Evolutionary conservation across 2,797 vertebrate genomes (phyloP).

Genomic region (Periophthalmus magnuspinnatus): DNA sequence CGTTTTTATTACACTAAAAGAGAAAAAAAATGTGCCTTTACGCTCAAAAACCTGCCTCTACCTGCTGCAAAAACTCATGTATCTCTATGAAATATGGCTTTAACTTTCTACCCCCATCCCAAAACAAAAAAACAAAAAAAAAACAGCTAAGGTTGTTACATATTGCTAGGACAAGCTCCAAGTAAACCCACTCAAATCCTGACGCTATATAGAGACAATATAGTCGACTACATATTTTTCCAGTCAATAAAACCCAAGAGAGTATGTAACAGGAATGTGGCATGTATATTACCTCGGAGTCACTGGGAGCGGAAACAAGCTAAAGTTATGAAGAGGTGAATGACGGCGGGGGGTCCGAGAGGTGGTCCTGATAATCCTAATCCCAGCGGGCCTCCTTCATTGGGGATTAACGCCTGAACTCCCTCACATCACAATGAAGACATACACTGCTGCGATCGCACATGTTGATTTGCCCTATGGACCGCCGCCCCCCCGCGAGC

Average conservation of each 20-base stretch:
- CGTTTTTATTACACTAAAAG: no score
- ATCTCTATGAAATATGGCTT: no score
- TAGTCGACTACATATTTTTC: background rate
- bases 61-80: no score
- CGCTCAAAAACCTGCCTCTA: no score
- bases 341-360: background rate
- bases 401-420: conserved; percentile 60
- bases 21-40: no score
- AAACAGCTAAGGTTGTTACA: background rate
- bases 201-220: background rate
- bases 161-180: background rate
- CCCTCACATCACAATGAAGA: conserved; percentile 31
- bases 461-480: conserved; percentile 64
- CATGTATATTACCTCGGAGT: background rate
- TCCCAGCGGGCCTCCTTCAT: conserved; percentile 67
- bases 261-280: background rate
- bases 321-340: conserved; percentile 10
- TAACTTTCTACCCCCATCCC: no score
- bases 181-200: background rate
- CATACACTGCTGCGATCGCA: conserved; percentile 55
- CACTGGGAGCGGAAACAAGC: background rate
- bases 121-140: no score
- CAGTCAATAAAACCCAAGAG: background rate
- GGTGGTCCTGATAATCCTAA: conserved; percentile 73
- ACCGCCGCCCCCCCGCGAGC: conserved; percentile 38